Base-by-base conservation (phyloP, 2,797 vertebrate species). In the Taenioides sp. region DNA sequence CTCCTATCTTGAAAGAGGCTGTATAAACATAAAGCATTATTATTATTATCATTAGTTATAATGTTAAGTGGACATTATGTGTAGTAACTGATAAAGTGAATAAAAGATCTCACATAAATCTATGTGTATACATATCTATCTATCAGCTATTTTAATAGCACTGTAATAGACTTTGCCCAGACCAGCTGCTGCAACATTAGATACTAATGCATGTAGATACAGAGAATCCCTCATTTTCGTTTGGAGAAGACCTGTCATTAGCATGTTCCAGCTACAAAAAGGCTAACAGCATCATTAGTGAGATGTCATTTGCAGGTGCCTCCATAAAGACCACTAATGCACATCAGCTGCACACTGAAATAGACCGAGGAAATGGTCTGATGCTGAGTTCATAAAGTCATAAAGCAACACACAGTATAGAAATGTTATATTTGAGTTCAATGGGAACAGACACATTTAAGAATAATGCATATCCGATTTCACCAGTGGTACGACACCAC, bases 281-380 rank as follows among this genome's bases (percentile, higher is more conserved):
- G 58, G 59, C 63, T 70, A 76, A 77, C 27, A 6, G 20, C 62
- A 31, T 77, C 69, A 69, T 82, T 72, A 72, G 34, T 52, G 67
- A 71, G 23, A 37, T 72, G 69, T 34, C 16, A 20, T 77, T 66
- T 67, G 31, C 34, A 76, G 58, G 68, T 84, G 80, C 76, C 72
- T 70, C 10, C 75, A 69, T 64, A 78, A 74, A 67, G 0, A 23
- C 57, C 31, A 67, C 64, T 80, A 66, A 82, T 81, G 69, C 11
- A 28, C 18, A 22, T 80, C 79, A 79, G 73, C 73, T 81, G 78
- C 70, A 57, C n/a, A 22, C 58, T 20, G n/a, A 34, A 25, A 67
- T 37, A 27, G 63, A 73, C 65, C 78, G 67, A 65, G 20, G 22
- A 71, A 28, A 12, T 23, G 49, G 28, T 69, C 55, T 52, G 47